Evolutionary conservation across 2,113 vertebrate species (phyloP).

Genomic region (Setophaga kirtlandii): DNA sequence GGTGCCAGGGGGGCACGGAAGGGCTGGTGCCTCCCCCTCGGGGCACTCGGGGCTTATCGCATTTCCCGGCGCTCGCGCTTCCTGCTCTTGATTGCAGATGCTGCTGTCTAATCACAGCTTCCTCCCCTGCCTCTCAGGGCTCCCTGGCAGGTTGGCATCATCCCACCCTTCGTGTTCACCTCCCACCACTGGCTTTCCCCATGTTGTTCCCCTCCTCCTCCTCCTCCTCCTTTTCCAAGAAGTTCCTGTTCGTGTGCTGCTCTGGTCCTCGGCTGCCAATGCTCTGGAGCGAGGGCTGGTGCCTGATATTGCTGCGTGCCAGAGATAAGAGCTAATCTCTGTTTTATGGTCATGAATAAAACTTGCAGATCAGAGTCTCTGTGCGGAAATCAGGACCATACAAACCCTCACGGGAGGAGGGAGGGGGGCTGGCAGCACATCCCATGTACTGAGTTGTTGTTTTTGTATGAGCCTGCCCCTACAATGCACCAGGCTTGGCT

Average conservation of each 20-base stretch:
- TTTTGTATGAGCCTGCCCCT: background rate
- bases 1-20: background rate
- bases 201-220: background rate
- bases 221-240: background rate
- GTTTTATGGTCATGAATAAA: conserved; percentile 15
- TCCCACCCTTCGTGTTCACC: background rate
- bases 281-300: background rate
- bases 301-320: conserved; percentile 28
- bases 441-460: background rate
- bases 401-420: background rate
- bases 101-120: conserved; percentile 32
- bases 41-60: background rate
- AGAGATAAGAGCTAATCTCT: conserved; percentile 65
- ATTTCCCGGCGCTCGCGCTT: background rate
- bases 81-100: conserved; percentile 53
- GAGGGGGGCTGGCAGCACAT: background rate
- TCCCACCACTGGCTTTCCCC: background rate
- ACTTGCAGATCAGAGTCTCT: conserved; percentile 39
- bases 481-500: background rate
- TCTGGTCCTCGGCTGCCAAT: background rate
- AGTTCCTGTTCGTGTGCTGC: background rate
- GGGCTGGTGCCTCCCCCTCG: background rate
- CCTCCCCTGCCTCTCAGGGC: background rate
- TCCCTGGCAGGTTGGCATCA: background rate
- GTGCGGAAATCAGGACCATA: conserved; percentile 17